Evolutionary conservation across 2,113 vertebrate genomes (phyloP), one percentile per base, ranked within the genome.

Genomic region (Galemys pyrenaicus): DNA sequence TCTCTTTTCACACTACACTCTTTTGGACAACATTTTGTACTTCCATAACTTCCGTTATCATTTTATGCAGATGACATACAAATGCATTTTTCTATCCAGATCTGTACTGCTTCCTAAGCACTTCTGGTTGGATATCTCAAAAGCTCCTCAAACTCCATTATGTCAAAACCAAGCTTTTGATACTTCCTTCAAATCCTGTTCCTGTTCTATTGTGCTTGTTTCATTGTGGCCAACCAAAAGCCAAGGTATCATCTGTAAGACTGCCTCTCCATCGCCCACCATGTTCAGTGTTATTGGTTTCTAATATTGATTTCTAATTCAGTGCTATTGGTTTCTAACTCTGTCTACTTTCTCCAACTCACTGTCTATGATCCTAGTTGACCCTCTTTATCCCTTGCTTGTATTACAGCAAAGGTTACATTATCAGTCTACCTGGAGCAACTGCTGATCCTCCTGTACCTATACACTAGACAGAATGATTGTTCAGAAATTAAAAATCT

Each of bases 401-500:
- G 6, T 26, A 70, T 46, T 87, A 7, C 13, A 81, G 46, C n/a
- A 60, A 20, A 30, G n/a, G 67, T 71, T 16, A 24, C 17, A 12
- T 75, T 60, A 75, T 58, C 75, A 4, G 15, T 79, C 28, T 73
- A 39, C 58, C 39, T 78, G 26, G 32, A 41, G 4, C 37, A 80
- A 85, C 3, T 85, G 17, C 12, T 64, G 41, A 32, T 62, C 24
- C 5, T 84, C 65, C 60, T 54, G 17, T 4, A 93, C n/a, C 22
- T 78, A 3, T 89, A 54, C 13, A 22, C 32, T 92, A 93, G 39
- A 16, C 60, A 94, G 20, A 87, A 28, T 44, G 15, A 77, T 22
- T 70, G 20, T 77, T 94, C 67, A 89, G 62, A 93, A 91, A 80
- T 65, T 35, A 68, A 28, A 67, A 87, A 84, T 62, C 22, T 95